Conservation (phyloP, 2,113 vertebrate species). For the Coptodon rendalli region DNA sequence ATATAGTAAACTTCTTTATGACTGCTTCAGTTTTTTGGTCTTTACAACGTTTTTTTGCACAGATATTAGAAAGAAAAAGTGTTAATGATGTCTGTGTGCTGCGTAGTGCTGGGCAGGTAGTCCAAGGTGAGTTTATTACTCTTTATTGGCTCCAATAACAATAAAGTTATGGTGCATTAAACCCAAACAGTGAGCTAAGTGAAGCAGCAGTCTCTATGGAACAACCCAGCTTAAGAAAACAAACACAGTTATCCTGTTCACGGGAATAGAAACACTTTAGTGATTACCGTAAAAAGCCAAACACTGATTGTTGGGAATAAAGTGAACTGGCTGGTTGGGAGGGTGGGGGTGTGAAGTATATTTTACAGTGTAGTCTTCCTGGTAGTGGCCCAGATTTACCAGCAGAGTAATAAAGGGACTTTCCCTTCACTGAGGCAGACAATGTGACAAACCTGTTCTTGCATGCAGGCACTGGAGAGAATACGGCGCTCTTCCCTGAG, state of each 20-base stretch:
- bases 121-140: neutral
- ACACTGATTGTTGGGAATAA: neutral
- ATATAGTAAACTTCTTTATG: neutral
- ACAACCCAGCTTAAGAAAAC: neutral
- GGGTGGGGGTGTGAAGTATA: neutral
- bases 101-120: neutral
- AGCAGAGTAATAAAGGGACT: slow-evolving; percentile 15
- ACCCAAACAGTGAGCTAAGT: neutral
- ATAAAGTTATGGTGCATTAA: neutral
- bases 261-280: neutral
- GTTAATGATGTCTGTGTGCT: neutral
- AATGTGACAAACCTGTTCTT: slow-evolving; percentile 83
- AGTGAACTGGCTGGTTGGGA: neutral
- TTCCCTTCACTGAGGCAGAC: neutral
- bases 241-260: neutral
- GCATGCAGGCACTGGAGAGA: slow-evolving; percentile 84
- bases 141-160: neutral
- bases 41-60: fast-evolving
- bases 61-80: neutral
- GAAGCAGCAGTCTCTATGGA: neutral
- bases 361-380: neutral
- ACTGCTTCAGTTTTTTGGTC: neutral
- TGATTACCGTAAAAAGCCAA: neutral
- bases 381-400: neutral
- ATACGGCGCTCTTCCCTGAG: slow-evolving; percentile 91